Conservation (phyloP, 2,888 invertebrate species). For the Nymphalis urticae region DNA sequence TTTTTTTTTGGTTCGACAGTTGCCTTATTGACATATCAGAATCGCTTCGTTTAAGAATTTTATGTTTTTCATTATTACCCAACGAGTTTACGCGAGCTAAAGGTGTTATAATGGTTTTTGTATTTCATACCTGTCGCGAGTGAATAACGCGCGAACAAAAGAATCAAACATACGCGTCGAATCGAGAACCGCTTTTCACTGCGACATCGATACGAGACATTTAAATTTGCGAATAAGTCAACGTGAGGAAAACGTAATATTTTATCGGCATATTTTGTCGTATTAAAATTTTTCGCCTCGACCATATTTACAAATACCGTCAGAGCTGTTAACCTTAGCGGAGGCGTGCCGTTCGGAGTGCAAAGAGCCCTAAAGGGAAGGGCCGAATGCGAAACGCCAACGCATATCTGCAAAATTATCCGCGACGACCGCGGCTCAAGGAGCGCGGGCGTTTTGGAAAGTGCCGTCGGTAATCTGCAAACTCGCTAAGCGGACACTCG, state of each 20-base stretch:
- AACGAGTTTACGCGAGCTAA: conserved; percentile 40
- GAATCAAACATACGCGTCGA: conserved; percentile 73
- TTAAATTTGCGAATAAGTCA: conserved; percentile 39
- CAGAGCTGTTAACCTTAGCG: conserved; percentile 60
- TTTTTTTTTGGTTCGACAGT: not conserved
- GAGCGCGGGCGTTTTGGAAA: conserved; percentile 60
- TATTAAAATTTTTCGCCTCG: conserved; percentile 40
- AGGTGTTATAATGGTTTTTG: conserved; percentile 57
- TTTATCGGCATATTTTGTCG: not conserved
- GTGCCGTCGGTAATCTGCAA: conserved; percentile 41
- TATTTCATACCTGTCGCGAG: conserved; percentile 59
- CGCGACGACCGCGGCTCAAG: conserved; percentile 29
- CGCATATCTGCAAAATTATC: conserved; percentile 51
- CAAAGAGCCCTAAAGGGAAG: conserved; percentile 43
- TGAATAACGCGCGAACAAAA: conserved; percentile 70
- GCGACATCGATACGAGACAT: conserved; percentile 56
- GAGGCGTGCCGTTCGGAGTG: not conserved
- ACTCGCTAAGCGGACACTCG: conserved; percentile 45
- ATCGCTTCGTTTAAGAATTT: conserved; percentile 23
- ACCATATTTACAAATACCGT: conserved; percentile 71
- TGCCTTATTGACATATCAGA: conserved; percentile 18
- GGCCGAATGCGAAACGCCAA: conserved; percentile 54
- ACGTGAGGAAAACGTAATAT: conserved; percentile 36
- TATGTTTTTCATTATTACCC: conserved; percentile 36
- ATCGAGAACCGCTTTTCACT: conserved; percentile 65